Evolutionary conservation across 2,113 vertebrate species (phyloP).

Genomic region (Cyanoramphus novaezelandiae): DNA sequence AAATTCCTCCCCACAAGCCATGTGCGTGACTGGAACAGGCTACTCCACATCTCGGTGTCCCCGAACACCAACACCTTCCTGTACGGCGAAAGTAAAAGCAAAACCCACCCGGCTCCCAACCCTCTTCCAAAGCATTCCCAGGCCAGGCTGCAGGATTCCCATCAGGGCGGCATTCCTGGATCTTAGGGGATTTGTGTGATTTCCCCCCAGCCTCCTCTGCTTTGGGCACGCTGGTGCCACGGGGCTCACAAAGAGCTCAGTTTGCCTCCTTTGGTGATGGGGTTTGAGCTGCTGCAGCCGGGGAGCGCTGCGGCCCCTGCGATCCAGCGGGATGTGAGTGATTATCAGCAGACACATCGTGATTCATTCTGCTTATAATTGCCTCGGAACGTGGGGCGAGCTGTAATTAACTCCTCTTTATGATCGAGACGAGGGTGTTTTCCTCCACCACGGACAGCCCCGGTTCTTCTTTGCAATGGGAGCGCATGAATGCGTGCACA

Average conservation of each 20-base stretch:
- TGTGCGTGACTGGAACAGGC: neutral
- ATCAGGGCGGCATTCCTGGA: accelerated
- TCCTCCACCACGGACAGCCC: neutral
- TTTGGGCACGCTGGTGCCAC: neutral
- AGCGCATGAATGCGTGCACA: accelerated
- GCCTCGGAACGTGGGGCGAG: neutral
- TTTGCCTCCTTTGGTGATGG: neutral
- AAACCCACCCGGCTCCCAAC: accelerated
- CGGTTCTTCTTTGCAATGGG: accelerated
- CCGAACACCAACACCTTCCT: neutral
- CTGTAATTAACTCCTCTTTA: neutral
- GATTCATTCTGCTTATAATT: neutral
- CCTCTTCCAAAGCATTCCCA: neutral
- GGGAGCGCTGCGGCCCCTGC: neutral
- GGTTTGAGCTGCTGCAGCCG: neutral
- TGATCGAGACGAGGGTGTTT: neutral
- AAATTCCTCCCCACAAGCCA: neutral
- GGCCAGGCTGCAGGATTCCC: neutral
- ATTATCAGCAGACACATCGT: neutral
- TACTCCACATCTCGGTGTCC: accelerated
- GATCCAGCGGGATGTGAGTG: neutral
- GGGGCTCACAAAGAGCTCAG: neutral
- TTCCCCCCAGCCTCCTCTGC: neutral
- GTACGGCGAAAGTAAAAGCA: neutral
- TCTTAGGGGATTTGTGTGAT: too few relatives aligned